Percentiles rank a stretch among this genome's conserved stretches.
phyloP scores from a whole-genome alignment of 2,888 invertebrate genomes.

The Litoditis marina region DNA sequence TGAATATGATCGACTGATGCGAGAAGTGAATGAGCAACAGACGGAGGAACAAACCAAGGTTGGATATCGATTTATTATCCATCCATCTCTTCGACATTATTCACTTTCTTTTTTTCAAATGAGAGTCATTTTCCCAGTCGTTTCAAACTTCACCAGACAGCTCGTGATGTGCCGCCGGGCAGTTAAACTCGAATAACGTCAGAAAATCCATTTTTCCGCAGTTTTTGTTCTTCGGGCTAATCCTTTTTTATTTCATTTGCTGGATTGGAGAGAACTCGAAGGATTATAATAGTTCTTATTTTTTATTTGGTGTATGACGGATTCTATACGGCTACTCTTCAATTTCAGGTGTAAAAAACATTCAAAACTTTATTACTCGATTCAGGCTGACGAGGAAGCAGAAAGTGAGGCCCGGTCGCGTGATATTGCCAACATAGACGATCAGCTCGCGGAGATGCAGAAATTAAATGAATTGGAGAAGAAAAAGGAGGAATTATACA shows the following conservation, averaged over 20 bases:
- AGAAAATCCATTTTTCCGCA: neutral
- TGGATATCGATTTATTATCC: no score
- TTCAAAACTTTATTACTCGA: neutral
- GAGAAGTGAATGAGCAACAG: constrained; percentile 20
- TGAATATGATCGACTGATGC: constrained; percentile 27
- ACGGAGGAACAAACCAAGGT: constrained; percentile 16
- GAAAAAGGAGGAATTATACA: constrained; percentile 37
- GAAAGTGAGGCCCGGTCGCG: constrained; percentile 15
- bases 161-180: no score
- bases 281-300: neutral
- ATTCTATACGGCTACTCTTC: no score
- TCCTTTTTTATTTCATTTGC: no score
- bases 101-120: no score
- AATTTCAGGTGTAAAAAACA: neutral
- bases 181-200: neutral
- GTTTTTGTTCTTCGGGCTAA: no score
- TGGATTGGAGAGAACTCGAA: neutral
- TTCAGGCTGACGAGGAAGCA: constrained; percentile 16
- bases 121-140: no score
- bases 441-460: constrained; percentile 38
- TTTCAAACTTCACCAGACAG: no score
- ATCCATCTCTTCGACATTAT: no score
- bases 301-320: neutral
- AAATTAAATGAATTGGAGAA: constrained; percentile 44
- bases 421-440: constrained; percentile 41